phyloP scores from a whole-genome alignment of 2,797 vertebrate genomes.

The Moxostoma hubbsi region DNA sequence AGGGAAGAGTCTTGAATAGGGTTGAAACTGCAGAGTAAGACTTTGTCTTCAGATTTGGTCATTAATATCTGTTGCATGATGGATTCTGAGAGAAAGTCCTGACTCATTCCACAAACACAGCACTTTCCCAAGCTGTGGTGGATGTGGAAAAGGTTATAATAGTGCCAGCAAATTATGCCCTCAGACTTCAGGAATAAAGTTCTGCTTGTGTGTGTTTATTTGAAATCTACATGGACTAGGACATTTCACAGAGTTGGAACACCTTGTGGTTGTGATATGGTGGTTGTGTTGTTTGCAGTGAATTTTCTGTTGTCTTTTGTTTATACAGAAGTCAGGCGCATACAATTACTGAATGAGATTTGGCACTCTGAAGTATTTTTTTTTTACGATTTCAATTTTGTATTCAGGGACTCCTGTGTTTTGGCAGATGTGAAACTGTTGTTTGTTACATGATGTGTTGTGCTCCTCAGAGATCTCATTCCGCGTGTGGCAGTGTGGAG shows the following conservation, averaged over 20 bases:
- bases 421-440: neutral
- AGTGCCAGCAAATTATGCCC: slow-evolving; percentile 2
- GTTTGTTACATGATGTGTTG: slow-evolving; percentile 11
- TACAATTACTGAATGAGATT: neutral
- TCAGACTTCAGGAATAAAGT: slow-evolving; percentile 16
- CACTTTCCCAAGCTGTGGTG: slow-evolving; percentile 39
- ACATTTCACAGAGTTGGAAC: neutral
- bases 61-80: slow-evolving; percentile 30
- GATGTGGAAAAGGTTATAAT: slow-evolving; percentile 45
- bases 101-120: slow-evolving; percentile 47
- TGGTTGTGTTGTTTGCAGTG: neutral
- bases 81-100: slow-evolving; percentile 16
- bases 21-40: neutral
- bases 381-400: too few relatives aligned
- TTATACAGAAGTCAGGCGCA: neutral
- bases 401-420: neutral
- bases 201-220: slow-evolving; percentile 22
- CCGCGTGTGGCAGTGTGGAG: slow-evolving; percentile 96
- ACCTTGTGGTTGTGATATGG: slow-evolving; percentile 3
- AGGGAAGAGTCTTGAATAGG: slow-evolving; percentile 11
- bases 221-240: neutral
- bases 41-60: slow-evolving; percentile 32
- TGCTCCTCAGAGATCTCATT: slow-evolving; percentile 92
- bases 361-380: neutral
- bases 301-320: too few relatives aligned